Percentiles rank a stretch among this genome's conserved stretches.
Evolutionary conservation across 2,888 invertebrate species (phyloP).

Genomic region (Epinotia demarniana): DNA sequence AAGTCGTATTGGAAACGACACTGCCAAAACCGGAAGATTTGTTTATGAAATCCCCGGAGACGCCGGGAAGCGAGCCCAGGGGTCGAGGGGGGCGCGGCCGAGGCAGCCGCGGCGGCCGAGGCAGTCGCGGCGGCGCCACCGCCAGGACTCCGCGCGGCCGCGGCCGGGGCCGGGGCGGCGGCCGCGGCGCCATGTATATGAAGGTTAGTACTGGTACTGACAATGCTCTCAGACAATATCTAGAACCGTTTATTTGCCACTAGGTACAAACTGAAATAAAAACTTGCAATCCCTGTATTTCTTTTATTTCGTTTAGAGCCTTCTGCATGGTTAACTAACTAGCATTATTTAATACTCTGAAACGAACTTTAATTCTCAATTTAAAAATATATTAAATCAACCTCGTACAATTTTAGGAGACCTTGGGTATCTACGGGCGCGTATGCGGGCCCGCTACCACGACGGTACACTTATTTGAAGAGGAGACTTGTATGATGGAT

Average conservation of each 20-base stretch:
- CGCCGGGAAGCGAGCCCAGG: conserved; percentile 52
- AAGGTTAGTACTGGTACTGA: conserved; percentile 55
- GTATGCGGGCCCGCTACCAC: conserved; percentile 80
- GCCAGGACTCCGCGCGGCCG: conserved; percentile 61
- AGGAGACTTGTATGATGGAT: conserved; percentile 91
- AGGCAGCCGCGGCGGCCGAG: conserved; percentile 57
- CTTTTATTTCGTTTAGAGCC: not conserved
- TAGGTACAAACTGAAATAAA: not conserved
- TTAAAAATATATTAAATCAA: not conserved
- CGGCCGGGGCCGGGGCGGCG: conserved; percentile 75
- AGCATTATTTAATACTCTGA: not conserved
- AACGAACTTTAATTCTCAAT: not conserved
- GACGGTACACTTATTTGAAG: conserved; percentile 87
- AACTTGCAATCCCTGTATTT: not conserved
- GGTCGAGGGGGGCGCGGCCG: conserved; percentile 53
- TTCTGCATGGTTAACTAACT: not conserved
- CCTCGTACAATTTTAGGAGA: conserved; percentile 66
- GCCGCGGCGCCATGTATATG: conserved; percentile 70
- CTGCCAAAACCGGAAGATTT: conserved; percentile 60
- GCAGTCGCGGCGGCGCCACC: conserved; percentile 49
- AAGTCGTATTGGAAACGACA: conserved; percentile 55
- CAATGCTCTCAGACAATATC: not conserved
- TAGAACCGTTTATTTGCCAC: not conserved
- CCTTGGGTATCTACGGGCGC: conserved; percentile 79
- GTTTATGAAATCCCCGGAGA: conserved; percentile 62